Conservation (phyloP, 53 echinoderm and acorn worm genomes). For the Zoroaster sp. region DNA sequence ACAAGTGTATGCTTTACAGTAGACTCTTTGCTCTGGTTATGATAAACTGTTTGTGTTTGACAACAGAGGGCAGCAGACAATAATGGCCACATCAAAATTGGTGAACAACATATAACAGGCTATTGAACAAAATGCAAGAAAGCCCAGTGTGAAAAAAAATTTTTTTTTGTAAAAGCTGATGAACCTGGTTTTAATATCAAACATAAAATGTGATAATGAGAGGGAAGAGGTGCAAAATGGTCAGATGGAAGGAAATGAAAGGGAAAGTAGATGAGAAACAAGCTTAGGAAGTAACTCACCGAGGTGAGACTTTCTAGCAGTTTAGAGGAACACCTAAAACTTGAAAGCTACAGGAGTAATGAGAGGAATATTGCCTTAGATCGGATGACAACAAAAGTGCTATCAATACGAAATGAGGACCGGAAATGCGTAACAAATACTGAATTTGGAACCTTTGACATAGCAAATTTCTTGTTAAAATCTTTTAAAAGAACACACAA, state of each 20-base stretch:
- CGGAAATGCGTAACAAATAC: background rate
- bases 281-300: slow-evolving; percentile 46
- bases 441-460: background rate
- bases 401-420: background rate
- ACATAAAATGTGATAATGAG: background rate
- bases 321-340: slow-evolving; percentile 59
- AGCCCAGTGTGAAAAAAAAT: too few relatives aligned
- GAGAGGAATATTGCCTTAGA: slow-evolving; percentile 32
- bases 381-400: background rate
- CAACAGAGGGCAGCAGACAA: too few relatives aligned
- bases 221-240: background rate
- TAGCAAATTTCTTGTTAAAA: too few relatives aligned
- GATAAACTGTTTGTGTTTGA: background rate
- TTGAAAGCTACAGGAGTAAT: slow-evolving; percentile 56
- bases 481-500: background rate
- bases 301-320: slow-evolving; percentile 55
- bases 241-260: slow-evolving; percentile 11
- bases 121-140: background rate
- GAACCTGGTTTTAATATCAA: background rate
- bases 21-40: background rate
- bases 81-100: too few relatives aligned
- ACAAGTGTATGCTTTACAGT: too few relatives aligned
- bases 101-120: background rate
- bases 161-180: background rate
- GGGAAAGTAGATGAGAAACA: too few relatives aligned